Conservation (phyloP, 2,888 invertebrate genomes). For the Deroplatys truncata region DNA sequence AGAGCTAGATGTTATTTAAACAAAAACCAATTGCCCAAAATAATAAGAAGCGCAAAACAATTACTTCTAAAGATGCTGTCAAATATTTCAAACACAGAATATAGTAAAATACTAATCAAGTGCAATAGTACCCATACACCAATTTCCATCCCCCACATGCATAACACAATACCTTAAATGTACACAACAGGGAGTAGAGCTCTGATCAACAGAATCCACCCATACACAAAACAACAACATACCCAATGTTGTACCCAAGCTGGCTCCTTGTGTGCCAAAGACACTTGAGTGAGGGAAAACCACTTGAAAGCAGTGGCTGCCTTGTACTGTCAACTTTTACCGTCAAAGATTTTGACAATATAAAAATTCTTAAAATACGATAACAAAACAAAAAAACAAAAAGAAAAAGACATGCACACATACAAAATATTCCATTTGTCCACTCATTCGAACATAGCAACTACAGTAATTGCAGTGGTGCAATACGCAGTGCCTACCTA, state of each 20-base stretch:
- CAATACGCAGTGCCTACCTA: conserved; percentile 10
- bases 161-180: conserved; percentile 26
- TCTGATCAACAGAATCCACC: conserved; percentile 28
- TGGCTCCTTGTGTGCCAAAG: conserved; percentile 7
- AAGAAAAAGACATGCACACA: background rate
- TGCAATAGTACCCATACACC: conserved; percentile 31
- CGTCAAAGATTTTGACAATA: conserved; percentile 19
- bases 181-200: background rate
- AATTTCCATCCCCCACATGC: conserved; percentile 31
- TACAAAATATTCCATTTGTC: background rate
- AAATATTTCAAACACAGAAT: conserved; percentile 26
- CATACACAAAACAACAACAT: conserved; percentile 17
- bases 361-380: conserved; percentile 25
- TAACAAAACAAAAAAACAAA: conserved; percentile 18
- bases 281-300: conserved; percentile 14
- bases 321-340: conserved; percentile 20
- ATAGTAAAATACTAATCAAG: conserved; percentile 26
- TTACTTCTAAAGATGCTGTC: conserved; percentile 22
- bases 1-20: conserved; percentile 28
- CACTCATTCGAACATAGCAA: conserved; percentile 1
- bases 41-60: conserved; percentile 28
- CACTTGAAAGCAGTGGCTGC: background rate
- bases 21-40: conserved; percentile 29
- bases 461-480: conserved; percentile 17
- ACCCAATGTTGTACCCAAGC: background rate